A percentile compares a stretch with the other conserved stretches of the same genome.
Conservation (phyloP, 2,888 invertebrate species). For the Lithophane ornitopus region DNA sequence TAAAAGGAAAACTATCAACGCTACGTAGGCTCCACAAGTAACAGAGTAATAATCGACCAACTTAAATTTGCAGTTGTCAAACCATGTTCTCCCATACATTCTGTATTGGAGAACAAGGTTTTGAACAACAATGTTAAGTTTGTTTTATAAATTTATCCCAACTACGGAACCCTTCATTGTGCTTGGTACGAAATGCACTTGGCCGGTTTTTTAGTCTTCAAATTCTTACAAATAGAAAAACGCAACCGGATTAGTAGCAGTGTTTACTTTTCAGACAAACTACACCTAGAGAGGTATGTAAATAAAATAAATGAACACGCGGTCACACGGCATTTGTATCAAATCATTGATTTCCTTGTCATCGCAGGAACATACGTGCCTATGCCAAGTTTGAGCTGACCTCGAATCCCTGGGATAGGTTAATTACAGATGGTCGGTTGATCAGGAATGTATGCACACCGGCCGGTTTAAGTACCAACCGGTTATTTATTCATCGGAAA, state of each 20-base stretch:
- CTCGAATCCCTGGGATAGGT: slow-evolving; percentile 14
- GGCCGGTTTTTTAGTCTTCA: too few relatives aligned
- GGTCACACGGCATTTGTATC: not conserved
- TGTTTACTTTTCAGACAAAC: not conserved
- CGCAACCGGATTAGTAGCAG: not conserved
- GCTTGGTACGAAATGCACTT: too few relatives aligned
- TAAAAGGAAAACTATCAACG: too few relatives aligned
- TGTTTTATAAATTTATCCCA: too few relatives aligned
- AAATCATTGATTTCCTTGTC: not conserved
- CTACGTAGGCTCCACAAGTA: too few relatives aligned
- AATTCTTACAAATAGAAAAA: not conserved
- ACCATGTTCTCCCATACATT: too few relatives aligned
- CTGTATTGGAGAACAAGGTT: too few relatives aligned
- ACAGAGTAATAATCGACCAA: too few relatives aligned
- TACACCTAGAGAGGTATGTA: not conserved
- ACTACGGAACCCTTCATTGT: too few relatives aligned
- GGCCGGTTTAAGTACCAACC: slow-evolving; percentile 26
- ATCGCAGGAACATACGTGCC: not conserved
- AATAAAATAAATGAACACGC: not conserved
- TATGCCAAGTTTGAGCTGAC: slow-evolving; percentile 2
- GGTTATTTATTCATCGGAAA: slow-evolving; percentile 61
- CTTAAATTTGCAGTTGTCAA: too few relatives aligned
- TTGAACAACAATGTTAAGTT: too few relatives aligned
- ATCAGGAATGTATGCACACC: slow-evolving; percentile 26
- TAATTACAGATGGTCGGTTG: slow-evolving; percentile 14